Conservation (phyloP, 2,888 invertebrate species). For the Heliconius cydno region DNA sequence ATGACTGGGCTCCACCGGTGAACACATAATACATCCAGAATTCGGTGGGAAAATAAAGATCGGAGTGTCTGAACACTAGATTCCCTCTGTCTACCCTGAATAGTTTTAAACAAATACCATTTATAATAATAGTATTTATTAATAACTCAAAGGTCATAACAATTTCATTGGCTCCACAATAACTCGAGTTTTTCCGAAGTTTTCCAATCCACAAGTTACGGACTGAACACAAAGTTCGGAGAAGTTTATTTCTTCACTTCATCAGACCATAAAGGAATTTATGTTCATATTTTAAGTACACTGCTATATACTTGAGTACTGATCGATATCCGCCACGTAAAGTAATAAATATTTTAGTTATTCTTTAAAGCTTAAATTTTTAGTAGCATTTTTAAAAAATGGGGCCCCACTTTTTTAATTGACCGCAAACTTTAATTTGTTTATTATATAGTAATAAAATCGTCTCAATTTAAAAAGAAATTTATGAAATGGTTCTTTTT, state of each 20-base stretch:
- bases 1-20: too few relatives aligned
- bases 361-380: too few relatives aligned
- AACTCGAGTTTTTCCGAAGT: conserved; percentile 27
- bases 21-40: too few relatives aligned
- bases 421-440: neutral
- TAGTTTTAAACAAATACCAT: neutral
- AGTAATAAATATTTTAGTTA: neutral
- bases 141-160: conserved; percentile 23
- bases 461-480: neutral
- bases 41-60: too few relatives aligned
- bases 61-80: too few relatives aligned
- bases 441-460: neutral
- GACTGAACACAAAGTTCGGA: conserved; percentile 28
- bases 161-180: conserved; percentile 35
- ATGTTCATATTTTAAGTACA: conserved; percentile 2
- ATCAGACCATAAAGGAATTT: conserved; percentile 23
- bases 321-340: neutral
- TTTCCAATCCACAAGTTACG: conserved; percentile 30
- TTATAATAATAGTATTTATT: neutral
- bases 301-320: neutral
- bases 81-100: too few relatives aligned
- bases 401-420: neutral
- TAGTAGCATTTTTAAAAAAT: neutral
- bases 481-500: neutral
- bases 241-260: conserved; percentile 30